phyloP scores from a whole-genome alignment of 2,113 vertebrate genomes.

The Mirounga angustirostris region DNA sequence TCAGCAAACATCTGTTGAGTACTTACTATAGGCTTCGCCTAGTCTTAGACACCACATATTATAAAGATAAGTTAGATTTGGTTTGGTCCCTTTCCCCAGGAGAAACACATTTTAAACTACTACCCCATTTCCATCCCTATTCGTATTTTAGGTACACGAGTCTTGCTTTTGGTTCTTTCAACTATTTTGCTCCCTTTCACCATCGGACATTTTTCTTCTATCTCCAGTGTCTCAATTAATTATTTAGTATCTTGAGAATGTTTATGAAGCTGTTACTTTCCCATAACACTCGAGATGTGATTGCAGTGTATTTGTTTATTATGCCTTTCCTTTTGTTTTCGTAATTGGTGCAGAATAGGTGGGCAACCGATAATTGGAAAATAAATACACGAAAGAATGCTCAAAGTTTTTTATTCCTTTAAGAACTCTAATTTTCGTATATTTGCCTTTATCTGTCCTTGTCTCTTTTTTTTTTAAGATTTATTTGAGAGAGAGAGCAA shows the following conservation, averaged over 20 bases:
- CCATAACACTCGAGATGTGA: neutral
- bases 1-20: neutral
- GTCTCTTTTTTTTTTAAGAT: neutral
- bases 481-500: neutral
- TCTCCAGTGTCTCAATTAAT: neutral
- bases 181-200: neutral
- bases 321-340: neutral
- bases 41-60: neutral
- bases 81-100: neutral
- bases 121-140: neutral
- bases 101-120: neutral
- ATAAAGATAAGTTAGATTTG: neutral
- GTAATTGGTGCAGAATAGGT: neutral
- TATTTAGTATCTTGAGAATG: neutral
- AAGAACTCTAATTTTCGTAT: neutral
- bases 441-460: neutral
- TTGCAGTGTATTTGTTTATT: neutral
- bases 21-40: neutral
- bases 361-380: neutral
- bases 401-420: neutral
- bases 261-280: neutral
- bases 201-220: neutral
- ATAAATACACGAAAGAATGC: neutral
- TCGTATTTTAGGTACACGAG: neutral
- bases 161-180: neutral